Evolutionary conservation across 2,797 vertebrate genomes (phyloP).

Genomic region (Tokudaia muenninki): DNA sequence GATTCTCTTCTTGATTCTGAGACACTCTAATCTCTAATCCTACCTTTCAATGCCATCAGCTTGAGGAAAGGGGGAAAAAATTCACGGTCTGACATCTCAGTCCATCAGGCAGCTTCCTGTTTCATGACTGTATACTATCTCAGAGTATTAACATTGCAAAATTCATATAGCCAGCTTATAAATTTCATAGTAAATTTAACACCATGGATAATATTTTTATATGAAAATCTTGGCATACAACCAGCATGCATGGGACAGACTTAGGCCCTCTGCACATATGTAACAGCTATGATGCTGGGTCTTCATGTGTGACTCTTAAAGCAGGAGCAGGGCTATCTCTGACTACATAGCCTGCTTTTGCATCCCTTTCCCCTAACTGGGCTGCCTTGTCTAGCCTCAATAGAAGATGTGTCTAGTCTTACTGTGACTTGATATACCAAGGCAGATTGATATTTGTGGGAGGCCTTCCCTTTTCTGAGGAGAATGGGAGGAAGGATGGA

Average conservation of each 20-base stretch:
- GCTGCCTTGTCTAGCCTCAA: not conserved
- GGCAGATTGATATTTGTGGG: not conserved
- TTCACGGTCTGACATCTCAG: not conserved
- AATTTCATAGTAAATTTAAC: slow-evolving; percentile 45
- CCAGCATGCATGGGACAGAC: not conserved
- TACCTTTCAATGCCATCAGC: not conserved
- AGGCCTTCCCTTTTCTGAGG: not conserved
- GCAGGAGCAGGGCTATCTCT: not conserved
- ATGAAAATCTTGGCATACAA: not conserved
- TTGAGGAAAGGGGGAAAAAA: not conserved
- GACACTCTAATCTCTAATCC: not conserved
- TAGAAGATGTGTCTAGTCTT: not conserved
- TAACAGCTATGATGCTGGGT: not conserved
- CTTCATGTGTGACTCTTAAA: not conserved
- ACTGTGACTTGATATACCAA: not conserved
- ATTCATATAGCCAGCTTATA: not conserved
- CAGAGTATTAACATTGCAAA: not conserved
- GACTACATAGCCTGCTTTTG: not conserved
- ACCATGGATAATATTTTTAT: not conserved
- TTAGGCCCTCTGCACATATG: not conserved
- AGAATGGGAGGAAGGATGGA: not conserved
- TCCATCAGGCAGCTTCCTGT: not conserved
- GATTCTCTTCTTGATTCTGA: not conserved
- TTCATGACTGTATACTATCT: not conserved
- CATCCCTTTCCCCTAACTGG: not conserved